Evolutionary conservation across 2,888 invertebrate genomes (phyloP), one percentile per base, ranked within the genome.

Genomic region (Harmothoe impar): DNA sequence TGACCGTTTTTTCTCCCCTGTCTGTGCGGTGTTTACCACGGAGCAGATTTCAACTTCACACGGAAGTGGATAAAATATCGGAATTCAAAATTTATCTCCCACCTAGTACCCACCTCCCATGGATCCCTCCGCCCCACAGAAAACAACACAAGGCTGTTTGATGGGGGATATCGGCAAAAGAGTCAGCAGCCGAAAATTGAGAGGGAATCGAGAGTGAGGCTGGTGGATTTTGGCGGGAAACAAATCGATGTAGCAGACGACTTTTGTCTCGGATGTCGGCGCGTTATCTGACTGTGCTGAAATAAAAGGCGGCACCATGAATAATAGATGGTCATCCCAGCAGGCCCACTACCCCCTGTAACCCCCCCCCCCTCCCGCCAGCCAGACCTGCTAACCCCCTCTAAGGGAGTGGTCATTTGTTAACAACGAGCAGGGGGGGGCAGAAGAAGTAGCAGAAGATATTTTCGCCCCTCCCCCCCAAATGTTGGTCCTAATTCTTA

Each of bases 301-400:
- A 72, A 72, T 72, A 72, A 72, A 72, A 72, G 72, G 72, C 20
- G 72, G 72, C 15, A 25, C 31, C 3, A 72, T 72, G 72, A 72
- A 72, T 72, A 72, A 72, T 72, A 72, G 72, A 72, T 72, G 72
- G 72, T 72, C 72, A 72, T 29, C 31, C 72, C 72, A 72, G 72
- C 1, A 72, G 29, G 72, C 29, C 68, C 68, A n/a, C n/a, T n/a
- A n/a, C n/a, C n/a, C n/a, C n/a, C n/a, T n/a, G n/a, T n/a, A n/a
- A n/a, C n/a, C n/a, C n/a, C n/a, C n/a, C n/a, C n/a, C n/a, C n/a
- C n/a, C n/a, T n/a, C n/a, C n/a, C n/a, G n/a, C n/a, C n/a, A n/a
- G n/a, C n/a, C n/a, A n/a, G n/a, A n/a, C n/a, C n/a, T n/a, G n/a
- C n/a, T n/a, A n/a, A n/a, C n/a, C n/a, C n/a, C n/a, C n/a, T n/a